Percentiles rank a stretch among this genome's conserved stretches.
Evolutionary conservation across 1,140 invertebrate genomes (phyloP).

Genomic region (Neodiprion lecontei): DNA sequence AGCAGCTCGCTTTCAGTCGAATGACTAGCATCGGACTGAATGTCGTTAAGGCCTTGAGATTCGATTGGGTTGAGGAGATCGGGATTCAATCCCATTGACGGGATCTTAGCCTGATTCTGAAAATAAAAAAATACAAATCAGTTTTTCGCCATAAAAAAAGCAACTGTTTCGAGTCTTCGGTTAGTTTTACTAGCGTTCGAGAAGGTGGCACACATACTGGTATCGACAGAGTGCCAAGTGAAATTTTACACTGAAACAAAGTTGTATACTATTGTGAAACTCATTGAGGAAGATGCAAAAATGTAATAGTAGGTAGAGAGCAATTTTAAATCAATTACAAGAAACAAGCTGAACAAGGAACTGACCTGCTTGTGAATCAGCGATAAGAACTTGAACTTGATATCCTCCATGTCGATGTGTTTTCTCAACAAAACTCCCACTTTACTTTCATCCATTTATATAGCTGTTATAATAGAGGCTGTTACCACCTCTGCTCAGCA

Average conservation of each 20-base stretch:
- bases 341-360: background rate
- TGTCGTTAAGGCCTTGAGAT: slow-evolving; percentile 37
- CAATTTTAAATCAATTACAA: background rate
- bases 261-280: background rate
- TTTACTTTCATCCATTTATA: background rate
- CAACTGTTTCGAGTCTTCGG: no score
- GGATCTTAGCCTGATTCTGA: slow-evolving; percentile 50
- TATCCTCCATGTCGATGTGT: slow-evolving; percentile 50
- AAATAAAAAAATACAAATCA: slow-evolving; percentile 11
- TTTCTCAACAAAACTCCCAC: background rate
- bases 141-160: background rate
- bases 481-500: no score
- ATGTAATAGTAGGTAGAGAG: background rate
- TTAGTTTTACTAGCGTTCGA: no score
- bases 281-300: background rate
- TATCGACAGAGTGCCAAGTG: no score
- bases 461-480: no score
- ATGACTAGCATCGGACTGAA: slow-evolving; percentile 42
- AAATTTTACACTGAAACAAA: no score
- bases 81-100: slow-evolving; percentile 53
- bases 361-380: slow-evolving; percentile 54
- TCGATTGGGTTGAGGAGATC: slow-evolving; percentile 49
- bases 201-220: no score
- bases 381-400: slow-evolving; percentile 54
- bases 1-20: slow-evolving; percentile 60